A percentile compares a stretch with the other conserved stretches of the same genome.
Evolutionary conservation across 1,140 invertebrate species (phyloP).

Genomic region (Oedothorax gibbosus): DNA sequence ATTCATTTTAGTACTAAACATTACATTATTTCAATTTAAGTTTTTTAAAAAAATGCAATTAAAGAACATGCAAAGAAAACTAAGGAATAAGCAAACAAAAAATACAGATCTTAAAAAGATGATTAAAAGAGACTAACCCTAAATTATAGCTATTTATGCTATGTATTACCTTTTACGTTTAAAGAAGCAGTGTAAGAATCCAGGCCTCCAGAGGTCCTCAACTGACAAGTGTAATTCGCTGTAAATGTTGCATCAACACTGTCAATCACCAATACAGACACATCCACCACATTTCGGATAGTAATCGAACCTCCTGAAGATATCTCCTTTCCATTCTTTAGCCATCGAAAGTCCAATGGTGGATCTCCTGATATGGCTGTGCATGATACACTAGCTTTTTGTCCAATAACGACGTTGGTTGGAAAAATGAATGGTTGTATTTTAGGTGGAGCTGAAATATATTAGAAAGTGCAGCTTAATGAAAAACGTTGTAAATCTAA

Average conservation of each 20-base stretch:
- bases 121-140: background rate
- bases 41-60: background rate
- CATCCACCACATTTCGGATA: slow-evolving; percentile 25
- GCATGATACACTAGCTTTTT: slow-evolving; percentile 46
- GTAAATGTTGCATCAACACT: slow-evolving; percentile 55
- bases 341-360: slow-evolving; percentile 51
- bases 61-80: background rate
- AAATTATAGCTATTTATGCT: background rate
- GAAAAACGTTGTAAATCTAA: no score
- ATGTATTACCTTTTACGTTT: slow-evolving; percentile 44
- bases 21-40: background rate
- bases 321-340: slow-evolving; percentile 49
- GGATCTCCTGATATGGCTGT: slow-evolving; percentile 39
- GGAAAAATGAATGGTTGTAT: slow-evolving; percentile 57
- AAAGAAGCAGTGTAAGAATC: slow-evolving; percentile 61
- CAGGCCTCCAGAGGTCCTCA: slow-evolving; percentile 63
- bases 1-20: no score
- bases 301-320: slow-evolving; percentile 10
- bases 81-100: background rate
- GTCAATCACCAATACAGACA: slow-evolving; percentile 43
- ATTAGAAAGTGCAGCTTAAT: background rate
- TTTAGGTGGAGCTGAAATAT: slow-evolving; percentile 19
- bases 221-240: slow-evolving; percentile 66
- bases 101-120: background rate
- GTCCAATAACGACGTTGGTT: slow-evolving; percentile 34